Base-by-base conservation (phyloP, 1,140 invertebrate genomes). In the Oreohelix idahoensis region DNA sequence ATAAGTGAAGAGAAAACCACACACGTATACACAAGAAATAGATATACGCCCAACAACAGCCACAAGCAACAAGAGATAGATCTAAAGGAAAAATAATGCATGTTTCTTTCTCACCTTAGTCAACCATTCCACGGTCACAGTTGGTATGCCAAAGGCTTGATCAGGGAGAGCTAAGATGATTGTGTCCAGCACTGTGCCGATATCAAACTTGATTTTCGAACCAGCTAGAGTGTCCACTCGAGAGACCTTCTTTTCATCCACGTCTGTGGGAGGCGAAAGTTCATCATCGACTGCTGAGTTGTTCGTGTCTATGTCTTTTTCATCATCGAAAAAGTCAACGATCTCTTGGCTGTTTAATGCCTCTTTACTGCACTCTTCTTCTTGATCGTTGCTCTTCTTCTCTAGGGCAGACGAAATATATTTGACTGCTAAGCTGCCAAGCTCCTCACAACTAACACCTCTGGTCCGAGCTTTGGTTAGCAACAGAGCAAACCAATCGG, bases 71-170 rank as follows among this genome's bases (percentile, higher is more conserved):
- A n/a, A n/a, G n/a, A n/a, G n/a, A n/a, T n/a, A n/a, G n/a, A n/a
- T n/a, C n/a, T n/a, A 45, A 45, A 8, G 42, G 15, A 45, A 45
- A 45, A 8, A 15, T 45, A 45, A 45, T 45, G 42, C 42, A 45
- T 45, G 42, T 8, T 51, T 42, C 10, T 53, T 1, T 42, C 49
- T 79, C 53, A 85, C 84, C 81, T 88, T 89, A n/a, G 88, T 89
- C 58, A 90, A 71, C 90, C 91, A 91, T 17, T 90, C 89, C 49
- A 89, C 86, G 0, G 88, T 88, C 2, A 92, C 79, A n/a, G 84
- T 79, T 0, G 89, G 87, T 69, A 88, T 85, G 51, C 81, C 84
- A 76, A 88, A 86, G 11, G 89, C 84, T 42, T 89, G 87, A 70
- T 90, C 89, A 17, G 91, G 91, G 17, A 92, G 76, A 49, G 86